Base-by-base conservation (phyloP, 2,113 vertebrate genomes). In the Psophia crepitans region DNA sequence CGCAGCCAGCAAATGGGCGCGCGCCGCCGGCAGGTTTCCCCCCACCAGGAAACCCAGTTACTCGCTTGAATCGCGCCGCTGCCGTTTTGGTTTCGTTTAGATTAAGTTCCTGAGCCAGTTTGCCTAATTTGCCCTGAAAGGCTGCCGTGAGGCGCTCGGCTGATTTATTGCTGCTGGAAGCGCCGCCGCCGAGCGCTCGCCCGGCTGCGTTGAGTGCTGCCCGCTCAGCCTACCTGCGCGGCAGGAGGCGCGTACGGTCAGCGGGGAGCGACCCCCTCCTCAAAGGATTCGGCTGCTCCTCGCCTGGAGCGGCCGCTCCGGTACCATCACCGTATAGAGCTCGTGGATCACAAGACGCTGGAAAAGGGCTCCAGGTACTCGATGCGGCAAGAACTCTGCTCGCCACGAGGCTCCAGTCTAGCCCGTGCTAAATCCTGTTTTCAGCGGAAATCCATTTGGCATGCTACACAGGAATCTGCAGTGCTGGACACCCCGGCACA, bases 1-100 rank as follows among this genome's bases (percentile, higher is more conserved):
- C 1, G 3, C 22, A 20, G 56, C 37, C 56, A 33, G 3, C 11
- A 6, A 4, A 32, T 16, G 0, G 8, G 71, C 15, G 6, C 1
- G 3, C 4, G 1, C 57, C 2, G 53, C 16, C 2, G 20, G 17
- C 35, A 7, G 51, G 58, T 69, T 60, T 21, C 5, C 1, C 6
- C 11, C 1, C 2, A 58, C 5, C 35, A 54, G 5, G 11, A 28
- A 75, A 6, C 24, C 5, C 64, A 7, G 33, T 4, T 22, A 6
- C 10, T 54, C 7, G 57, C 65, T 71, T 33, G 37, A 49, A 83
- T 26, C 60, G 13, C 7, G 2, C 44, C 11, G 60, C 3, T 22
- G 22, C 5, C 48, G 1, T 27, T 75, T 32, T n/a, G 60, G 4
- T 10, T 44, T 32, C 46, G 46, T 9, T 79, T 19, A 28, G 71